A percentile compares a stretch with the other conserved stretches of the same genome.
These are phyloP conservation scores for Toxotes lorentzi DNA, from an alignment of 2,797 vertebrate species.

Conservation along the genomic window DNA sequence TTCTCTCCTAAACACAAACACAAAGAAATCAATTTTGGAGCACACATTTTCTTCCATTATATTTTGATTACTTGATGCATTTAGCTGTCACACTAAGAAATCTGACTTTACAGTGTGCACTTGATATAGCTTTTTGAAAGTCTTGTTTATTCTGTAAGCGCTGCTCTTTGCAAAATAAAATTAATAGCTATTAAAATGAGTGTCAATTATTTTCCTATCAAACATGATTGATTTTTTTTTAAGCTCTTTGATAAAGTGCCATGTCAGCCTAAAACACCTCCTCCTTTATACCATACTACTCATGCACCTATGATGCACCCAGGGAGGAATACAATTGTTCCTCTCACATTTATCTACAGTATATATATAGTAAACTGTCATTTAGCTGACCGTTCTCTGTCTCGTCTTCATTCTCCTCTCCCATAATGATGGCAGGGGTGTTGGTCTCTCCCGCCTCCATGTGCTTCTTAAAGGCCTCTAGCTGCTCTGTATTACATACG, in stretches of 20 bases:
- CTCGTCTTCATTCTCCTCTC: slow-evolving; percentile 97
- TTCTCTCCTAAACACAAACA: slow-evolving; percentile 72
- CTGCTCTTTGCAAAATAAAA: not conserved
- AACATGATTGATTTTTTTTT: not conserved
- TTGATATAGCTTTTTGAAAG: not conserved
- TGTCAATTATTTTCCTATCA: not conserved
- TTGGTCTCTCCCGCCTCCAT: slow-evolving; percentile 97
- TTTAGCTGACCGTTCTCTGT: slow-evolving; percentile 89
- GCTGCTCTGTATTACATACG: slow-evolving; percentile 88
- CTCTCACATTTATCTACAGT: slow-evolving; percentile 11
- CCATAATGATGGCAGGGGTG: slow-evolving; percentile 93
- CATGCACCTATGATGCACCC: not conserved
- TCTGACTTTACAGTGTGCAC: not conserved
- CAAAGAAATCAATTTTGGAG: not conserved
- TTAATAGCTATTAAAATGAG: not conserved
- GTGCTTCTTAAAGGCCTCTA: slow-evolving; percentile 97
- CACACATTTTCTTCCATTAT: not conserved
- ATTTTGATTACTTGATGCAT: not conserved
- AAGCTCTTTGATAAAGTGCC: not conserved
- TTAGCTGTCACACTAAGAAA: not conserved
- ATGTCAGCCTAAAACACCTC: not conserved
- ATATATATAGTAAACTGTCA: too few species aligned
- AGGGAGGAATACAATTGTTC: too few species aligned
- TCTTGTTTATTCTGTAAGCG: not conserved
- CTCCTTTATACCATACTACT: not conserved